Evolutionary conservation across 2,888 invertebrate genomes (phyloP).

Genomic region (Drosophila nr. perissopoda): DNA sequence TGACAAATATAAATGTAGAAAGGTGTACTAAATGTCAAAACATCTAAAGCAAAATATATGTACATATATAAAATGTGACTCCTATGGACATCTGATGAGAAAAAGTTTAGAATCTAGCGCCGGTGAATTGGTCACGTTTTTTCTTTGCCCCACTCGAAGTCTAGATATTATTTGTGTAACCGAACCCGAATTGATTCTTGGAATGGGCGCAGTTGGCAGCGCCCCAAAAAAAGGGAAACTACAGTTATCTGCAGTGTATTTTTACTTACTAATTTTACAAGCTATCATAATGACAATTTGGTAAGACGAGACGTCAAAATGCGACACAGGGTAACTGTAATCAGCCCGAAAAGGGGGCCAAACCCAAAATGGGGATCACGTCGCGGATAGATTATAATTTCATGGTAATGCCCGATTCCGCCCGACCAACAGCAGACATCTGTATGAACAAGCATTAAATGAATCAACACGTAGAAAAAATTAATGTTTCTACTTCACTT

Average conservation of each 20-base stretch:
- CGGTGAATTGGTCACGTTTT: constrained; percentile 20
- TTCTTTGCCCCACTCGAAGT: not conserved
- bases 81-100: not conserved
- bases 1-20: too few relatives aligned
- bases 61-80: not conserved
- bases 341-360: constrained; percentile 57
- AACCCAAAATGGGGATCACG: constrained; percentile 64
- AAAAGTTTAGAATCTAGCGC: not conserved
- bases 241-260: constrained; percentile 56
- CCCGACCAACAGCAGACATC: constrained; percentile 6
- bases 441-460: constrained; percentile 51
- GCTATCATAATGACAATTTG: constrained; percentile 58
- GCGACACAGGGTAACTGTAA: constrained; percentile 61
- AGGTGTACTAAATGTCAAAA: not conserved
- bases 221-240: constrained; percentile 65
- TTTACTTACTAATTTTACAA: constrained; percentile 60
- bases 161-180: constrained; percentile 12
- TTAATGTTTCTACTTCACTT: constrained; percentile 52
- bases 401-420: constrained; percentile 33
- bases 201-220: constrained; percentile 61
- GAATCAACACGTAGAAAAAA: constrained; percentile 70
- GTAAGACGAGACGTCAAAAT: constrained; percentile 40
- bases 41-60: not conserved
- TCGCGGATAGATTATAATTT: constrained; percentile 66
- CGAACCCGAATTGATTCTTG: constrained; percentile 54